Conservation (phyloP, 2,888 invertebrate genomes). For the Phengaris alcon region DNA sequence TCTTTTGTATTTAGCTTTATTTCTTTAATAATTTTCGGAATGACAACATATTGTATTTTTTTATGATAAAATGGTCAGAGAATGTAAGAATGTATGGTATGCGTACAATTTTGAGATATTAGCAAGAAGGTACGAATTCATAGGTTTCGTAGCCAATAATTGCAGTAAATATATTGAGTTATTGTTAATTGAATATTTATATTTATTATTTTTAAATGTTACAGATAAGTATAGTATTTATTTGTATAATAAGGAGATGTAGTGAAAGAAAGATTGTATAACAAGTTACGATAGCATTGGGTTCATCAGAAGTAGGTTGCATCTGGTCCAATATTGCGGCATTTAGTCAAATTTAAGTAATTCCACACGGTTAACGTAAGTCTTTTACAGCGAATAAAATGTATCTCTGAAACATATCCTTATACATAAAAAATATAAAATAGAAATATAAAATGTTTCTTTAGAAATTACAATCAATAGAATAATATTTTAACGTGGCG, state of each 20-base stretch:
- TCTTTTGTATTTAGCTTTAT: too few relatives aligned
- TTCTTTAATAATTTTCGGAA: too few relatives aligned
- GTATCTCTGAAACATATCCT: neutral
- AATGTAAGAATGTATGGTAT: neutral
- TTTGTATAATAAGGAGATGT: slow-evolving; percentile 2
- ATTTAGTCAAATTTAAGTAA: neutral
- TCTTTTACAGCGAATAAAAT: neutral
- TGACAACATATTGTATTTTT: too few relatives aligned
- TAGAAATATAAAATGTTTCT: too few relatives aligned
- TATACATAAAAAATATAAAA: neutral
- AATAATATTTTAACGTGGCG: too few relatives aligned
- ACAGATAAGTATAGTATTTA: slow-evolving; percentile 24
- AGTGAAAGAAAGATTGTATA: neutral
- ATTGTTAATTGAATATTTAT: slow-evolving; percentile 21
- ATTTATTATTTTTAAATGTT: slow-evolving; percentile 14
- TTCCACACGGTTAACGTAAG: too few relatives aligned
- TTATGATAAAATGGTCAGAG: too few relatives aligned
- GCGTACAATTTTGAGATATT: slow-evolving; percentile 14
- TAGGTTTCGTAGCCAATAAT: neutral
- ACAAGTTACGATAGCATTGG: slow-evolving; percentile 4
- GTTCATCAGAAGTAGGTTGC: neutral
- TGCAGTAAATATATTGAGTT: slow-evolving; percentile 21
- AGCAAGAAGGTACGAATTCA: neutral
- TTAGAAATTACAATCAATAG: too few relatives aligned
- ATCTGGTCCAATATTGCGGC: neutral